These are phyloP conservation scores for Scelioninae gen. 2 DNA, from an alignment of 2,888 invertebrate species.

Conservation along the genomic window DNA sequence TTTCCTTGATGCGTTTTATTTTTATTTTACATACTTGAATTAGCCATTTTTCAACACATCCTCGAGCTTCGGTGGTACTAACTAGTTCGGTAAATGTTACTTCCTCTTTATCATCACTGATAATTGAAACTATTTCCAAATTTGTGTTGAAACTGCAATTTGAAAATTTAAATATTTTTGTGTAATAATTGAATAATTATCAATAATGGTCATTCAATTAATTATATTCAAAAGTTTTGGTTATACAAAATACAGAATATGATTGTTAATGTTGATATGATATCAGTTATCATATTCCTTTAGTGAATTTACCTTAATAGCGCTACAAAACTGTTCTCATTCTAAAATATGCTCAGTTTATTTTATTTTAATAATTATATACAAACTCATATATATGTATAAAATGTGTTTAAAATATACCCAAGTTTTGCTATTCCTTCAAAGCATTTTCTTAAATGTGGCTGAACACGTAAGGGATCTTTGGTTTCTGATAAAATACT, in stretches of 20 bases:
- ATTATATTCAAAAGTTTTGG: too few species aligned
- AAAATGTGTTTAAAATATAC: constrained; percentile 53
- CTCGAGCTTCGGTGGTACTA: constrained; percentile 84
- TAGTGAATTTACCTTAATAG: too few species aligned
- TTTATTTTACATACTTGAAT: constrained; percentile 77
- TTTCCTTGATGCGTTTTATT: too few species aligned
- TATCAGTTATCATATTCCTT: too few species aligned
- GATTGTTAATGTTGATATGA: too few species aligned
- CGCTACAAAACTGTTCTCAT: too few species aligned
- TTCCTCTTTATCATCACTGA: constrained; percentile 86
- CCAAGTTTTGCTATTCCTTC: constrained; percentile 87
- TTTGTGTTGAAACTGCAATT: constrained; percentile 79
- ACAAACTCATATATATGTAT: not conserved
- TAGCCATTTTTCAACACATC: constrained; percentile 92
- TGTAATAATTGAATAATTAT: too few species aligned
- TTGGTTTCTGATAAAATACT: constrained; percentile 93
- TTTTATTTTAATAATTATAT: too few species aligned
- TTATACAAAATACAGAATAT: too few species aligned
- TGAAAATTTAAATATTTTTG: not conserved
- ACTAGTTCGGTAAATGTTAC: constrained; percentile 80
- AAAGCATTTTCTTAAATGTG: constrained; percentile 91
- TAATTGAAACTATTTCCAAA: constrained; percentile 85
- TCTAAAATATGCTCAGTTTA: too few species aligned
- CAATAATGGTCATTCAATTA: too few species aligned
- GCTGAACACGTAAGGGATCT: constrained; percentile 89